Evolutionary conservation across 2,888 invertebrate species (phyloP).

Genomic region (Aelia acuminata): DNA sequence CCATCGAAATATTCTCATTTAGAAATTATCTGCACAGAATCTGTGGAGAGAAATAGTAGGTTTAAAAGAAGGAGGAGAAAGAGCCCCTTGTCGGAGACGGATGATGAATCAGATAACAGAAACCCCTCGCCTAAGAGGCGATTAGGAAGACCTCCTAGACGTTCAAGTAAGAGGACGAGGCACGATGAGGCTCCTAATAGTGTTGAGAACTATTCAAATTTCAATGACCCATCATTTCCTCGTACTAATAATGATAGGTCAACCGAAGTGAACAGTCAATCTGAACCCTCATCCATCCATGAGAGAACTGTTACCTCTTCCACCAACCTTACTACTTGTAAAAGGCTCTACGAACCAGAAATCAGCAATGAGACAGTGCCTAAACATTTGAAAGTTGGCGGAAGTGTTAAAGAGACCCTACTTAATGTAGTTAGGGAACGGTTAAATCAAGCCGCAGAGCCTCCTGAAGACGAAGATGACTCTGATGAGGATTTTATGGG

Average conservation of each 20-base stretch:
- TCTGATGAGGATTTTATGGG: conserved; percentile 35
- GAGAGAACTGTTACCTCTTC: conserved; percentile 18
- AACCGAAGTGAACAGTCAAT: not conserved
- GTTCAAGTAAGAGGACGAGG: not conserved
- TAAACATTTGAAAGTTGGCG: not conserved
- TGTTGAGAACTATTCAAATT: not conserved
- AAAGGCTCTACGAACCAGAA: not conserved
- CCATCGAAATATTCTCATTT: not conserved
- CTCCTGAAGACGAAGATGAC: conserved; percentile 15
- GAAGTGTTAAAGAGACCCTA: not conserved
- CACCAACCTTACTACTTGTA: not conserved
- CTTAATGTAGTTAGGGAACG: not conserved
- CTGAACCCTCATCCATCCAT: not conserved
- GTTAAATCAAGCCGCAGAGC: not conserved
- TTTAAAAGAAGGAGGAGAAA: conserved; percentile 30
- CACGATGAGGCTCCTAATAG: not conserved
- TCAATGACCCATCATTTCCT: not conserved
- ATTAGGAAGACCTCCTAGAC: not conserved
- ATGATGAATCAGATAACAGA: not conserved
- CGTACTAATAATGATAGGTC: not conserved
- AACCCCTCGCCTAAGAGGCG: not conserved
- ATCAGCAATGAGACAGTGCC: not conserved
- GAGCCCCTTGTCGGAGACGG: not conserved
- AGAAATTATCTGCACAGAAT: not conserved
- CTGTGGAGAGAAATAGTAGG: not conserved